A percentile compares a stretch with the other conserved stretches of the same genome.
phyloP scores from a whole-genome alignment of 92 coral and sea anemone genomes.

The Porites divaricata region DNA sequence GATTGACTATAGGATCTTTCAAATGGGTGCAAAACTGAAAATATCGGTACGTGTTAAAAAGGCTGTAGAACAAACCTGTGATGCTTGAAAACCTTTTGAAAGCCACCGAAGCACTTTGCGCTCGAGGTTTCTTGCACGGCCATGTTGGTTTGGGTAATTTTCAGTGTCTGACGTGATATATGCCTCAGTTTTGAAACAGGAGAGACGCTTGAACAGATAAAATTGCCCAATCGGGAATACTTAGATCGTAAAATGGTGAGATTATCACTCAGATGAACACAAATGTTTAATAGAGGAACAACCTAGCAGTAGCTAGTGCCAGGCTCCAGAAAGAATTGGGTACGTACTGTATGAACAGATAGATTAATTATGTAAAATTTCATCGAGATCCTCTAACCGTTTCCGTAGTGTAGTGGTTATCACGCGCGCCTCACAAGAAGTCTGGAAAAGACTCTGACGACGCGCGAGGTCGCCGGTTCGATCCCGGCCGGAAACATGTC shows the following conservation, averaged over 20 bases:
- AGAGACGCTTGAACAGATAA: not conserved
- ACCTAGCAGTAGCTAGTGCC: constrained; percentile 1
- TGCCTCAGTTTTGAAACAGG: constrained; percentile 7
- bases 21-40: too few species aligned
- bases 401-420: constrained; percentile 68
- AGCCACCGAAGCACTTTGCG: constrained; percentile 84
- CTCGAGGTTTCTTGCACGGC: constrained; percentile 82
- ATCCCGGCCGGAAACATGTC: not conserved
- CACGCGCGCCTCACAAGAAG: constrained; percentile 69
- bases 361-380: too few species aligned
- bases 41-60: too few species aligned
- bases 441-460: too few species aligned
- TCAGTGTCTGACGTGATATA: not conserved
- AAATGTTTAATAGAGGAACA: not conserved
- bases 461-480: not conserved
- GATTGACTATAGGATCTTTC: too few species aligned
- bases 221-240: not conserved
- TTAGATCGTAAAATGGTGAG: not conserved
- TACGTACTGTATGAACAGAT: not conserved
- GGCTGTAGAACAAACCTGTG: constrained; percentile 57
- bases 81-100: constrained; percentile 86
- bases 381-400: too few species aligned
- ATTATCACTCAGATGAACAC: not conserved
- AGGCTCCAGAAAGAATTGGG: not conserved
- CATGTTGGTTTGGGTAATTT: constrained; percentile 45